Evolutionary conservation across 1,140 invertebrate genomes (phyloP).

Genomic region (Drosophila pseudoobscura): DNA sequence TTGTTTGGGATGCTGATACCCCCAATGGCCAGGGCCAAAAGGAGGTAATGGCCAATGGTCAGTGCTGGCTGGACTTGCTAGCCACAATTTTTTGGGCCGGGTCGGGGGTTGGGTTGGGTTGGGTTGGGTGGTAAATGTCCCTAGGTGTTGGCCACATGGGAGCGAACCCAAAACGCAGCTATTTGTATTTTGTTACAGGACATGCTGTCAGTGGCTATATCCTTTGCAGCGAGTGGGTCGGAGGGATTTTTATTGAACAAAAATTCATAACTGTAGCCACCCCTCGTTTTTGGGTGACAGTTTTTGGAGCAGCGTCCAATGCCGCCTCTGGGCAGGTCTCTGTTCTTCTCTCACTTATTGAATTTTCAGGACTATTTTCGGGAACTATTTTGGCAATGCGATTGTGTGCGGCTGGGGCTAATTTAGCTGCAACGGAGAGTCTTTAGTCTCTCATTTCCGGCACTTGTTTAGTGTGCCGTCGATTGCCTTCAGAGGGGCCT

Average conservation of each 20-base stretch:
- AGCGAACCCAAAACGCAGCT: conserved; percentile 30
- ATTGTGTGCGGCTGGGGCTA: background rate
- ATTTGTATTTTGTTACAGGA: conserved; percentile 73
- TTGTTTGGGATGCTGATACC: conserved; percentile 31
- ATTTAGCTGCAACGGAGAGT: conserved; percentile 12
- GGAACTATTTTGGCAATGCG: conserved; percentile 1
- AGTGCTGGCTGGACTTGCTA: too few species aligned
- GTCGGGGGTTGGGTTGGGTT: background rate
- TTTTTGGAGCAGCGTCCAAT: too few species aligned
- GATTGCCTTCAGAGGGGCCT: conserved; percentile 32
- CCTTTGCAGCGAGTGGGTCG: conserved; percentile 20
- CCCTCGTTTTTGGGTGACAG: conserved; percentile 1
- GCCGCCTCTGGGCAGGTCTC: too few species aligned
- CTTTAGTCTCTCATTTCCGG: conserved; percentile 12
- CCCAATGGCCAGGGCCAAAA: conserved; percentile 12
- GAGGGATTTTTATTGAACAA: conserved; percentile 60
- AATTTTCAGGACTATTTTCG: conserved; percentile 10
- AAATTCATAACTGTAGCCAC: conserved; percentile 57
- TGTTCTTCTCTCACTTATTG: background rate
- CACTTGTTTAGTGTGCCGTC: conserved; percentile 15
- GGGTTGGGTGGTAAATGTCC: conserved; percentile 5
- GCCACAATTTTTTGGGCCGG: background rate
- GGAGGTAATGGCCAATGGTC: conserved; percentile 5
- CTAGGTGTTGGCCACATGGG: conserved; percentile 57
- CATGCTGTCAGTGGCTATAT: conserved; percentile 60